These are phyloP conservation scores for Cheilosia vernalis DNA, from an alignment of 2,888 invertebrate genomes.

Conservation along the genomic window DNA sequence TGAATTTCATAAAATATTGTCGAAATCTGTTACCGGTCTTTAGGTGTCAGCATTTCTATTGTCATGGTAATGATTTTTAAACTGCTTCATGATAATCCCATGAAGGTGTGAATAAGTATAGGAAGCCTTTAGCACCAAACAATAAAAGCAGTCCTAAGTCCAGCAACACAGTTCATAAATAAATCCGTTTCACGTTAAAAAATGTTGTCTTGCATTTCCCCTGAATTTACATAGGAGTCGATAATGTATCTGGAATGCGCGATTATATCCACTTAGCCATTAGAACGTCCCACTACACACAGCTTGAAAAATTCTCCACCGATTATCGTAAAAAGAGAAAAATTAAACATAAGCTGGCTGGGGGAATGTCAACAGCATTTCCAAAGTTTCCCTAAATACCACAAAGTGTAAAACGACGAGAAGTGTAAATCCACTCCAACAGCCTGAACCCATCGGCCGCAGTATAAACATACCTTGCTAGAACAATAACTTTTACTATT, in stretches of 20 bases:
- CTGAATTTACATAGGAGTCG: no score
- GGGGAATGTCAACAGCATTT: neutral
- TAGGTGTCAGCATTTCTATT: no score
- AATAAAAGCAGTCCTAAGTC: no score
- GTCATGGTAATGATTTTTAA: no score
- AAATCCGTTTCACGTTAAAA: no score
- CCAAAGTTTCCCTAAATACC: neutral
- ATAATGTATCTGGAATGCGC: no score
- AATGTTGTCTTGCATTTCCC: no score
- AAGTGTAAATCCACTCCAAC: slow-evolving; percentile 4
- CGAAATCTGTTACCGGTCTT: no score
- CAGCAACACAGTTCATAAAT: no score
- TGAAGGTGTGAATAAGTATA: no score
- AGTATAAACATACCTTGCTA: slow-evolving; percentile 28
- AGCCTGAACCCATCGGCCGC: slow-evolving; percentile 17
- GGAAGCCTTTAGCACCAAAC: no score
- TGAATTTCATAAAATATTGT: neutral
- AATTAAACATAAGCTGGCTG: neutral
- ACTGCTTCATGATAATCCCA: no score
- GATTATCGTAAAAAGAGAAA: neutral
- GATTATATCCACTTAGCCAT: neutral
- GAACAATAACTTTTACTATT: slow-evolving; percentile 35
- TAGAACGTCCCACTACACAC: neutral
- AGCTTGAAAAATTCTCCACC: neutral
- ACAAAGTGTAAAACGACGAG: neutral